Base-by-base conservation (phyloP, 2,888 invertebrate species). In the Acanthosoma haemorrhoidale region DNA sequence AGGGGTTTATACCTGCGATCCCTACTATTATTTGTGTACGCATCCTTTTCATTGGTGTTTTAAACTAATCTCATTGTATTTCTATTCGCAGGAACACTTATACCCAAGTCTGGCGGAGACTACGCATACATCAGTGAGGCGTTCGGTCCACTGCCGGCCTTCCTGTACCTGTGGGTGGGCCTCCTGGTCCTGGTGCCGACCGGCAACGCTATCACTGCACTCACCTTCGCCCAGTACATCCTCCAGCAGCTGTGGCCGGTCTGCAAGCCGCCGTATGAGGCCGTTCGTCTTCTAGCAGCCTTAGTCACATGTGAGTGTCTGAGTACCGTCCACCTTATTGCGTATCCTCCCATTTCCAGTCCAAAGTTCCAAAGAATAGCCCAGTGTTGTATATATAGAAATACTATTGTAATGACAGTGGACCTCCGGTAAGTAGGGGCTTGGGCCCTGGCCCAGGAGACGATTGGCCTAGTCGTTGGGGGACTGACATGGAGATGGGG, bases 71-170 rank as follows among this genome's bases (percentile, higher is more conserved):
- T 25, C 4, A 57, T 57, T 6, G 8, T 8, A 15, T 8, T 25
- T 57, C 5, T 61, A 16, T 31, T 72, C 86, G 29, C 82, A 93
- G 94, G 93, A 76, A 96, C 95, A 36, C 91, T 94, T 88, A 96
- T 97, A 76, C 93, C 95, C 0, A 94, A 93, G 80, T 94, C 94
- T 0, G 96, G 96, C 0, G 96, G 96, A 1, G 96, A 97, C 82
- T 97, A 97, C 80, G 95, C 95, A 0, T 97, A 97, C 80, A 94
- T 96, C 72, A 88, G 88, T 71, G 89, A 91, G 77, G 92, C 95
- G 0, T 96, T 92, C 78, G 97, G 97, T 1, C 86, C 90, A 4
- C 82, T 96, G 31, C 93, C 92, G 0, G 92, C 94, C 0, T 97
- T 97, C 80, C 84, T 97, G 4, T 96, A 94, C 79, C 84, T 97